Percentiles rank a stretch among this genome's conserved stretches.
Conservation (phyloP, 2,797 vertebrate genomes). For the Chromobotia macracanthus region DNA sequence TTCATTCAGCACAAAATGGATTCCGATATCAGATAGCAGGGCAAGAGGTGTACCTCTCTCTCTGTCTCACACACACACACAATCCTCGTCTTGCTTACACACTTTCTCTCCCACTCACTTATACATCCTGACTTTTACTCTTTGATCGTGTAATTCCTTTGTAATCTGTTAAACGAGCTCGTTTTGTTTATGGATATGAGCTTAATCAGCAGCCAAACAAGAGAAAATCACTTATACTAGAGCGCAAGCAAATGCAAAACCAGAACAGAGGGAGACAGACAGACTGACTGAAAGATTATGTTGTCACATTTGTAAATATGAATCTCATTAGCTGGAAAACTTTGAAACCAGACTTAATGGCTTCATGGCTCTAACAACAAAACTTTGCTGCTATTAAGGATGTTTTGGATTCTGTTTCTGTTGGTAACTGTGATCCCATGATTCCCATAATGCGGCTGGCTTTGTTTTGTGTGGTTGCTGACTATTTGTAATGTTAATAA, state of each 20-base stretch:
- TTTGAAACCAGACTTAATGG: not conserved
- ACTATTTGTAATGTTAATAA: not conserved
- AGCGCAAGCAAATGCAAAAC: not conserved
- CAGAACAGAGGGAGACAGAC: constrained; percentile 1
- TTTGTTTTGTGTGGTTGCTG: not conserved
- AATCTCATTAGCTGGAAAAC: not conserved
- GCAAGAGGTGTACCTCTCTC: constrained; percentile 52
- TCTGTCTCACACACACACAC: constrained; percentile 25
- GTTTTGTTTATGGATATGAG: constrained; percentile 73
- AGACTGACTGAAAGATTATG: too few species aligned
- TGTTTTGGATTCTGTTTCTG: not conserved
- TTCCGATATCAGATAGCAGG: constrained; percentile 65
- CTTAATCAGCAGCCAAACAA: constrained; percentile 60
- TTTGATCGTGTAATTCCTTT: constrained; percentile 83
- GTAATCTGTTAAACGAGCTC: constrained; percentile 80
- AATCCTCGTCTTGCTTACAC: too few species aligned
- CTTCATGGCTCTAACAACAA: not conserved
- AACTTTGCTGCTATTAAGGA: not conserved
- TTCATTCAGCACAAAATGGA: constrained; percentile 71
- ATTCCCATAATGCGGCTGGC: not conserved
- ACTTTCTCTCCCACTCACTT: constrained; percentile 38
- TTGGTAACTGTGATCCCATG: not conserved
- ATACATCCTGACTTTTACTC: constrained; percentile 61
- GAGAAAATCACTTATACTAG: constrained; percentile 50
- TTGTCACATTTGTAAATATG: not conserved